Evolutionary conservation across 1,140 invertebrate genomes (phyloP).

Genomic region (Lethrus apterus): DNA sequence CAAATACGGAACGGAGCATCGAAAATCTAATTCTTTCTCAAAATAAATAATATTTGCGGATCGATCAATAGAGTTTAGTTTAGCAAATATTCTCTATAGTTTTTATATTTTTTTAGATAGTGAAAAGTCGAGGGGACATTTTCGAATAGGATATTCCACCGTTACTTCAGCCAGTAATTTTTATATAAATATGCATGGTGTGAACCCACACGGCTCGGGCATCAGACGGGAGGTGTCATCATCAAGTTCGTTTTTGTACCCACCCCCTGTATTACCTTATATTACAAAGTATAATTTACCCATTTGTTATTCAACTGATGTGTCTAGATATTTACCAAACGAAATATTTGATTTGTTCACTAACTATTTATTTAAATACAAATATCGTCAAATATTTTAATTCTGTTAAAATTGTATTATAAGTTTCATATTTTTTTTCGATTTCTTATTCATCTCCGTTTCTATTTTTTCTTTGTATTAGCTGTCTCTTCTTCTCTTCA

Average conservation of each 20-base stretch:
- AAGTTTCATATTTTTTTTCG: no score
- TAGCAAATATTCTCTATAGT: constrained; percentile 4
- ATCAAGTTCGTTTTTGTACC: constrained; percentile 19
- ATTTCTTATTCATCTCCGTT: no score
- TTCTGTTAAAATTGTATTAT: no score
- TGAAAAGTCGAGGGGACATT: not conserved
- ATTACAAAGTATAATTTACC: constrained; percentile 28
- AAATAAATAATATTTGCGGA: constrained; percentile 10
- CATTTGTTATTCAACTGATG: constrained; percentile 22
- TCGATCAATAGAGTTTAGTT: constrained; percentile 5
- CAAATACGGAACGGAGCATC: no score
- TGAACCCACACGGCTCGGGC: constrained; percentile 13
- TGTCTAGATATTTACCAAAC: constrained; percentile 17
- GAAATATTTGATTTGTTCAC: constrained; percentile 21
- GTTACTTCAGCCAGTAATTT: constrained; percentile 19
- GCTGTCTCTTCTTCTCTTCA: no score
- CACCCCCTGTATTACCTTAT: constrained; percentile 21
- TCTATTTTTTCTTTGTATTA: no score
- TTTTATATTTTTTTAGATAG: not conserved
- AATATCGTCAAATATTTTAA: no score
- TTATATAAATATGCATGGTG: constrained; percentile 28
- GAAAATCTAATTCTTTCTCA: constrained; percentile 7
- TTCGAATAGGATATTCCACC: not conserved
- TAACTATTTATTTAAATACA: no score
- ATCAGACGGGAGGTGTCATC: constrained; percentile 17